Evolutionary conservation across 2,797 vertebrate genomes (phyloP).

Genomic region (Macropus fuliginosus): DNA sequence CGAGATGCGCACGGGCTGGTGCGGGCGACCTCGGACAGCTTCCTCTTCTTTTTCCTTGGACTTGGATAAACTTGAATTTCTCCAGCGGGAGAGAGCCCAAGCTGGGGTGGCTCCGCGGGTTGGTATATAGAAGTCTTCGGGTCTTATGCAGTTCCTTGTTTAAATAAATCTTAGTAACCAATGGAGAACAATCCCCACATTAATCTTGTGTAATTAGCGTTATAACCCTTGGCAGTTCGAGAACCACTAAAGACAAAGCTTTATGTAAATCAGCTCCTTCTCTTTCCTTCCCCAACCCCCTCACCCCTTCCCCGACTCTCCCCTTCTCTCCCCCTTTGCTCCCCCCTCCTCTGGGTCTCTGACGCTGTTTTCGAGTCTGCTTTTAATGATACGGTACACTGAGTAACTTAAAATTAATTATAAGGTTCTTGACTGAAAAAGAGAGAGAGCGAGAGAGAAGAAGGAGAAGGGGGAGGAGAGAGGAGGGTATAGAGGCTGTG

Average conservation of each 20-base stretch:
- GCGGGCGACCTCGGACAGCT: not conserved
- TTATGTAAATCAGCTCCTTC: conserved; percentile 81
- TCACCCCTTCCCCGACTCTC: not conserved
- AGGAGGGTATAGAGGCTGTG: conserved; percentile 64
- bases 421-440: conserved; percentile 81
- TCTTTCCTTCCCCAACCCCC: not conserved
- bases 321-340: too few relatives aligned
- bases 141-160: conserved; percentile 56
- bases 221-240: conserved; percentile 74
- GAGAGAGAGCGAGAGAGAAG: not conserved
- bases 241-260: conserved; percentile 82
- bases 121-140: conserved; percentile 54
- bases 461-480: not conserved
- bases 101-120: not conserved
- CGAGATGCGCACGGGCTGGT: not conserved
- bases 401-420: conserved; percentile 85
- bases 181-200: conserved; percentile 66
- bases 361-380: conserved; percentile 77
- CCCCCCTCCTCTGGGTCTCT: conserved; percentile 20
- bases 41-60: not conserved
- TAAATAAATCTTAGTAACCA: conserved; percentile 72
- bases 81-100: not conserved
- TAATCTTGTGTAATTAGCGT: conserved; percentile 81
- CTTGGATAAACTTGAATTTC: conserved; percentile 43
- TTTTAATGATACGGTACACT: conserved; percentile 79